Evolutionary conservation across 2,113 vertebrate species (phyloP).

Genomic region (Rhizomys pruinosus): DNA sequence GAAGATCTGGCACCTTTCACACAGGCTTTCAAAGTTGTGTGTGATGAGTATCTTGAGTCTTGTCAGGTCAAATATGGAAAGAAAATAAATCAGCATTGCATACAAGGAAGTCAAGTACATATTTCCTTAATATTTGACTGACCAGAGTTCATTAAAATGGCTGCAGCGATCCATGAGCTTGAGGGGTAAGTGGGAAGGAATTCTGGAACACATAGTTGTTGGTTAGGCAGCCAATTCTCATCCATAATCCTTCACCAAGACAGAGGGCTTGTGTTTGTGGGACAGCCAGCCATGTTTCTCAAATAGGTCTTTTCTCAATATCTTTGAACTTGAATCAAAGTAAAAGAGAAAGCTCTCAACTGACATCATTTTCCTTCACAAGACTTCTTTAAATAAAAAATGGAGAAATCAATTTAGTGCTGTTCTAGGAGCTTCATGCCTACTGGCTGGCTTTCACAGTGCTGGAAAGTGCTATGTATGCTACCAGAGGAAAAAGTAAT

Average conservation of each 20-base stretch:
- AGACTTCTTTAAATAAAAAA: constrained; percentile 3
- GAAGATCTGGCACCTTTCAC: neutral
- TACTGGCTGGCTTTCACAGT: no score
- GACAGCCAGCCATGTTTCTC: constrained; percentile 8
- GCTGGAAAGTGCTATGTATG: no score
- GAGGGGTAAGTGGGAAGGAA: neutral
- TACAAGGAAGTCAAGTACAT: neutral
- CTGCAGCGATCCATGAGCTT: neutral
- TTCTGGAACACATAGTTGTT: neutral
- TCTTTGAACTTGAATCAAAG: constrained; percentile 22
- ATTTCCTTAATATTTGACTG: neutral
- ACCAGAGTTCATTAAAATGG: neutral
- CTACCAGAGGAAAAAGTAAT: no score
- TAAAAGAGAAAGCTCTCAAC: neutral
- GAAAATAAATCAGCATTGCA: neutral
- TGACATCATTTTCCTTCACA: neutral
- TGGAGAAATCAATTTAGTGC: no score
- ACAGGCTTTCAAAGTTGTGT: neutral
- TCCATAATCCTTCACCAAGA: neutral
- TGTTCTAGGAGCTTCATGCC: no score
- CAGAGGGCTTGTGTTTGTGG: neutral
- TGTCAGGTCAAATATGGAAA: neutral
- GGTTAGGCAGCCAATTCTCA: neutral
- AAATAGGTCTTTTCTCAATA: constrained; percentile 7
- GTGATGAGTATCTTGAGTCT: neutral